A percentile compares a stretch with the other conserved stretches of the same genome.
phyloP scores from a whole-genome alignment of 2,888 invertebrate species.

The Drosophila colorata region DNA sequence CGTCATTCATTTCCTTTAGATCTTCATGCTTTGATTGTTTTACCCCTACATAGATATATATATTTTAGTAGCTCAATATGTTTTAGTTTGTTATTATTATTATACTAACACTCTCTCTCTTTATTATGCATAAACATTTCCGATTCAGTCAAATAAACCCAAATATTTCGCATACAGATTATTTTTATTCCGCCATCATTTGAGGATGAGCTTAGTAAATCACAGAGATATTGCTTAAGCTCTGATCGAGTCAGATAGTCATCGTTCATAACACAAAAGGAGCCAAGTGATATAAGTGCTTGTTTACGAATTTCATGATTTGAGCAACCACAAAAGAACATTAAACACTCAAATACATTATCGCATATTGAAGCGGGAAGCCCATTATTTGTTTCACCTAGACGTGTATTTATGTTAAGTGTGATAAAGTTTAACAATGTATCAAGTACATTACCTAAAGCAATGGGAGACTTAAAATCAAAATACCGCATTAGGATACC shows the following conservation, averaged over 20 bases:
- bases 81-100: not conserved
- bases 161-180: slow-evolving; percentile 96
- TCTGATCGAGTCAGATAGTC: slow-evolving; percentile 96
- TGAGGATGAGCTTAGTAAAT: slow-evolving; percentile 87
- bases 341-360: slow-evolving; percentile 93
- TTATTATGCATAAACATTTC: slow-evolving; percentile 98
- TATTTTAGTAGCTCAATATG: not conserved
- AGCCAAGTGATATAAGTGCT: slow-evolving; percentile 94
- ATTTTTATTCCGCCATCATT: slow-evolving; percentile 92
- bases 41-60: slow-evolving; percentile 88
- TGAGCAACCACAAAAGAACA: slow-evolving; percentile 94
- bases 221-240: slow-evolving; percentile 92
- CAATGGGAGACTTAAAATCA: slow-evolving; percentile 87
- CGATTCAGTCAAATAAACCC: slow-evolving; percentile 97
- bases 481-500: slow-evolving; percentile 97
- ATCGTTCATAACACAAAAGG: slow-evolving; percentile 96
- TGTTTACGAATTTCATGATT: slow-evolving; percentile 93
- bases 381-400: slow-evolving; percentile 78
- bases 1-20: slow-evolving; percentile 99
- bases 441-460: too few relatives aligned
- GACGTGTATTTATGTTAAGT: slow-evolving; percentile 13
- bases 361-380: slow-evolving; percentile 84
- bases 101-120: slow-evolving; percentile 95
- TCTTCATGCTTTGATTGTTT: slow-evolving; percentile 97
- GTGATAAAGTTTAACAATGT: too few relatives aligned